A percentile compares a stretch with the other conserved stretches of the same genome.
Evolutionary conservation across 2,113 vertebrate species (phyloP).

Genomic region (Etheostoma cragini): DNA sequence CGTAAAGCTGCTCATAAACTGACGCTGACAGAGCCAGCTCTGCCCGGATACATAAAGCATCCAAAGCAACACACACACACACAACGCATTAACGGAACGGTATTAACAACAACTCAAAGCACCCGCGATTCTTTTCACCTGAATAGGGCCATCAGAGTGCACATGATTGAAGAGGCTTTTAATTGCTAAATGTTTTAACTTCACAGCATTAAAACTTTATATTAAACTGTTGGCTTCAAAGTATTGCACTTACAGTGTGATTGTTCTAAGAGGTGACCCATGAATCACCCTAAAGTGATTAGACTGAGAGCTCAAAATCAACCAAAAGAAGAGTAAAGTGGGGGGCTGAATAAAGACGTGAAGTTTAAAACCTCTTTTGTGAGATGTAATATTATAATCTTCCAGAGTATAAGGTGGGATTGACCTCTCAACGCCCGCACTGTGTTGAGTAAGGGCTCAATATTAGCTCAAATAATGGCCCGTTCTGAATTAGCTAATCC

Average conservation of each 20-base stretch:
- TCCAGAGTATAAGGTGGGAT: constrained; percentile 42
- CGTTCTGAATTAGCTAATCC: constrained; percentile 64
- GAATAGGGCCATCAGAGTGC: constrained; percentile 3
- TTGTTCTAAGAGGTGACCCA: constrained; percentile 35
- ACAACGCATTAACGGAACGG: constrained; percentile 21
- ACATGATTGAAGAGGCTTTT: constrained; percentile 38
- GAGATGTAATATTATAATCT: constrained; percentile 67
- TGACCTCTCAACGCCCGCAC: constrained; percentile 53
- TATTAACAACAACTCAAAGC: constrained; percentile 37
- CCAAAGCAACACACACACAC: constrained; percentile 31
- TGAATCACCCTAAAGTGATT: constrained; percentile 53
- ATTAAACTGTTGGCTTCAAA: constrained; percentile 40
- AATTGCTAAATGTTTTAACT: constrained; percentile 35
- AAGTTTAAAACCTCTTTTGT: constrained; percentile 65
- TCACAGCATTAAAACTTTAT: constrained; percentile 39
- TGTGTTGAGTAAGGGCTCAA: constrained; percentile 50
- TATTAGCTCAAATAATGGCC: constrained; percentile 56
- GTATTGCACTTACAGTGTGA: constrained; percentile 37
- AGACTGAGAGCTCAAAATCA: constrained; percentile 37
- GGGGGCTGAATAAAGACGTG: constrained; percentile 39
- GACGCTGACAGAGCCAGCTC: constrained; percentile 60
- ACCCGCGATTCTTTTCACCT: constrained; percentile 27
- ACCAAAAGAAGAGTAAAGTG: constrained; percentile 22
- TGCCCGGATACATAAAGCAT: constrained; percentile 59
- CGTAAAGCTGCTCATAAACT: constrained; percentile 77